A percentile compares a stretch with the other conserved stretches of the same genome.
Evolutionary conservation across 2,797 vertebrate genomes (phyloP).

Genomic region (Vespertilio murinus): DNA sequence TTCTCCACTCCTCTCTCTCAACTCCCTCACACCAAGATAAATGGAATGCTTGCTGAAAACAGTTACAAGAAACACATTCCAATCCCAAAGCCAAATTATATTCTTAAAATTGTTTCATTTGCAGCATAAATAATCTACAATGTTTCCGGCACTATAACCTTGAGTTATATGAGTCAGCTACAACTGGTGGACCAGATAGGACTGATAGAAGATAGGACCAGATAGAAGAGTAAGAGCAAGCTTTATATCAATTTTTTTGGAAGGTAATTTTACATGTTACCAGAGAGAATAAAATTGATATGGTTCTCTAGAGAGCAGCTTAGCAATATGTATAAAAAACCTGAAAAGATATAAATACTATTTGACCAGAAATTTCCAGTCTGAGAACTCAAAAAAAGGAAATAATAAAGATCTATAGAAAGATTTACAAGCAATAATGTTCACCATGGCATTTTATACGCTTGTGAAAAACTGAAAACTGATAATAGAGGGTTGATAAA

Average conservation of each 20-base stretch:
- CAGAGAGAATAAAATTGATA: slow-evolving; percentile 32
- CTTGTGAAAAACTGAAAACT: slow-evolving; percentile 30
- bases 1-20: not conserved
- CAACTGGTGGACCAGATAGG: not conserved
- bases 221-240: not conserved
- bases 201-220: no score
- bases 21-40: not conserved
- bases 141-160: not conserved
- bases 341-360: slow-evolving; percentile 31
- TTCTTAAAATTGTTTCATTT: slow-evolving; percentile 25
- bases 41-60: not conserved
- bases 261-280: slow-evolving; percentile 49
- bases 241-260: not conserved
- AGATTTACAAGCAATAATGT: slow-evolving; percentile 33
- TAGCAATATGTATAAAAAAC: slow-evolving; percentile 38
- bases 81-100: slow-evolving; percentile 23
- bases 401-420: slow-evolving; percentile 44
- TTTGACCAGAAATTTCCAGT: slow-evolving; percentile 40
- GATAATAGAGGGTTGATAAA: slow-evolving; percentile 33
- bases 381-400: slow-evolving; percentile 40
- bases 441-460: not conserved
- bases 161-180: slow-evolving; percentile 10
- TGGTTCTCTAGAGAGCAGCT: not conserved
- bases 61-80: not conserved
- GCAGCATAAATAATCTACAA: slow-evolving; percentile 30